phyloP scores from a whole-genome alignment of 2,113 vertebrate species.

The Gopherus evgoodei region DNA sequence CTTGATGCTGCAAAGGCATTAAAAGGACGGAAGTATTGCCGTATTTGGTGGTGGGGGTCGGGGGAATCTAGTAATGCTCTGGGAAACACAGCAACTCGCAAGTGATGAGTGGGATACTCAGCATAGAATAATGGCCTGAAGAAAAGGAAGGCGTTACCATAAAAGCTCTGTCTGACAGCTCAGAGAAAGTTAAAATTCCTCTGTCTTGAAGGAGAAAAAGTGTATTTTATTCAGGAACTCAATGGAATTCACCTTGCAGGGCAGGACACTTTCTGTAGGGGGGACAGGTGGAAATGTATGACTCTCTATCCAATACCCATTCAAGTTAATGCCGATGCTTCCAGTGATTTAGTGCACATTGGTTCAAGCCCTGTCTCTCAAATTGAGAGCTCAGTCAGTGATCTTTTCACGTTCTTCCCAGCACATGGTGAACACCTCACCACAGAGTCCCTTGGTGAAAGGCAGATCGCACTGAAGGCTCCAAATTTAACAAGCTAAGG shows the following conservation, averaged over 20 bases:
- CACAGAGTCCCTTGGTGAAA: not conserved
- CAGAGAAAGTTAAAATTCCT: not conserved
- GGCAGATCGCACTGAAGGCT: not conserved
- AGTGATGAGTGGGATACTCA: not conserved
- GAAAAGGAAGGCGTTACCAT: not conserved
- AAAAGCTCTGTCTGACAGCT: not conserved
- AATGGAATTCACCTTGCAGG: not conserved
- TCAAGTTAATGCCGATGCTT: not conserved
- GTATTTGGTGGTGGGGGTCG: not conserved
- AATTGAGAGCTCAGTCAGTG: not conserved
- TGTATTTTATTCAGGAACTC: not conserved
- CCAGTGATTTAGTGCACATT: not conserved
- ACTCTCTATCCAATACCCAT: not conserved
- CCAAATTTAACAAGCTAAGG: not conserved
- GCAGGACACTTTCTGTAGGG: not conserved
- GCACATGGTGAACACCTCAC: not conserved
- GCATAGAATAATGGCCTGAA: not conserved
- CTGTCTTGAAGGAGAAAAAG: not conserved
- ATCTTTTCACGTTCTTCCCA: not conserved
- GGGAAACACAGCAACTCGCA: not conserved
- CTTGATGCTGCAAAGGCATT: not conserved
- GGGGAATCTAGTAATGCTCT: not conserved
- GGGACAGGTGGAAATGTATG: not conserved
- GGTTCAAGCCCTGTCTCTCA: not conserved
- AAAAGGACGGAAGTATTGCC: not conserved